A percentile compares a stretch with the other conserved stretches of the same genome.
Evolutionary conservation across 2,888 invertebrate genomes (phyloP).

Genomic region (Lycia hirtaria): DNA sequence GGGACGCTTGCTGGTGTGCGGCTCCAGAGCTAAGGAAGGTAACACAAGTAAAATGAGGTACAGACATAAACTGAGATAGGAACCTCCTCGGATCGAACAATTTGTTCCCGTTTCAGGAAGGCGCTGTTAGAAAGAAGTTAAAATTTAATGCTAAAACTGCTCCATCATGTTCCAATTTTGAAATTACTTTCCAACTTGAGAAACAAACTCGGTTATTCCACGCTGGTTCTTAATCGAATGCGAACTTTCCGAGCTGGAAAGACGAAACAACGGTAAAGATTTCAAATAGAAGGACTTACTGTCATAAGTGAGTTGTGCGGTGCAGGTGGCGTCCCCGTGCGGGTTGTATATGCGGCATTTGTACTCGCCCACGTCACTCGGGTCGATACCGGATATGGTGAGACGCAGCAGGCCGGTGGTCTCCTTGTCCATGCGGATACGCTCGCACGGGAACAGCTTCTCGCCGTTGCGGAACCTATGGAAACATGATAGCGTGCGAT

Average conservation of each 20-base stretch:
- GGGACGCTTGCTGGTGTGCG: conserved; percentile 87
- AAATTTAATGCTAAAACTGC: too few species aligned
- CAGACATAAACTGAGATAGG: not conserved
- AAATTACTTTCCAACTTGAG: too few species aligned
- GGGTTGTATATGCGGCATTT: conserved; percentile 93
- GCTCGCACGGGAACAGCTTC: conserved; percentile 92
- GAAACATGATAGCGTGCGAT: too few species aligned
- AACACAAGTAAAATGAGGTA: not conserved
- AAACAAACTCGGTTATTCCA: too few species aligned
- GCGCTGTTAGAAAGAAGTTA: too few species aligned
- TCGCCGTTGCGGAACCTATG: conserved; percentile 90
- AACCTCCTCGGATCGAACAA: too few species aligned
- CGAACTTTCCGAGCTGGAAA: too few species aligned
- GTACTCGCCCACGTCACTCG: conserved; percentile 94
- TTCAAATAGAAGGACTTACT: conserved; percentile 83
- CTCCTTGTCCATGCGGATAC: conserved; percentile 93
- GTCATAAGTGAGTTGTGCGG: conserved; percentile 92
- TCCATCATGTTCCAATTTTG: too few species aligned
- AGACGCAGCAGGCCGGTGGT: conserved; percentile 93
- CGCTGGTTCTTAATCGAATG: too few species aligned
- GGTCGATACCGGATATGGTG: conserved; percentile 91
- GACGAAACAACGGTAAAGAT: too few species aligned
- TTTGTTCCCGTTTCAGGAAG: too few species aligned
- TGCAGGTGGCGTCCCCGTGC: conserved; percentile 93
- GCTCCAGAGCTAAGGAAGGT: conserved; percentile 85